Evolutionary conservation across 2,888 invertebrate genomes (phyloP), one percentile per base, ranked within the genome.

Genomic region (Mylabris sibirica): DNA sequence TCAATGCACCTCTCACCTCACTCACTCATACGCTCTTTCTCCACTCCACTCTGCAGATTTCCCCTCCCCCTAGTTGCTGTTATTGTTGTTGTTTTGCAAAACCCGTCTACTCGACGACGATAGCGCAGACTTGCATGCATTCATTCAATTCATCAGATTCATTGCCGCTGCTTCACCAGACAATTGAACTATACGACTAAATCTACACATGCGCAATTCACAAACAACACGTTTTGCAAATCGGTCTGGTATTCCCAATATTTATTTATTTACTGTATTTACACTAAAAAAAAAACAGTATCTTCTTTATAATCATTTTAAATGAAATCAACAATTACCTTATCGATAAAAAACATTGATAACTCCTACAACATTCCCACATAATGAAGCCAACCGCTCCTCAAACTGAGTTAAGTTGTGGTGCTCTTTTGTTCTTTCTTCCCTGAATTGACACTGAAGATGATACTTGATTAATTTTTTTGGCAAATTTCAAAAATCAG

Each of bases 41-140:
- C n/a, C 14, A 38, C 38, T 44, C n/a, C 82, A 83, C 81, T 80
- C 80, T 77, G 80, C 80, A 80, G 80, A 82, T 81, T 82, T 81
- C 35, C 41, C 83, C 30, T 30, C 30, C 30, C 30, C 30, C 30
- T 30, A 30, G 30, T 30, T 30, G 30, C 5, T 30, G 30, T 1
- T 30, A 8, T 30, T 30, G 26, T 26, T 26, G 83, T 84, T 83
- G 84, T 84, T 84, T 84, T 83, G 84, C 84, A 83, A 81, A 80
- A 30, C 30, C 81, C 80, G 82, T 82, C 83, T 80, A 78, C 80
- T 76, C 78, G 79, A 79, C 79, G 79, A 79, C 79, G 79, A 8
- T 30, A 30, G 30, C 80, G 79, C 74, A 24, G 22, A 75, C 75
- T 73, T 71, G 83, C 75, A 72, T 71, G 83, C 83, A 83, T 83